Base-by-base conservation (phyloP, 2,888 invertebrate genomes). In the Leucophenga montana region DNA sequence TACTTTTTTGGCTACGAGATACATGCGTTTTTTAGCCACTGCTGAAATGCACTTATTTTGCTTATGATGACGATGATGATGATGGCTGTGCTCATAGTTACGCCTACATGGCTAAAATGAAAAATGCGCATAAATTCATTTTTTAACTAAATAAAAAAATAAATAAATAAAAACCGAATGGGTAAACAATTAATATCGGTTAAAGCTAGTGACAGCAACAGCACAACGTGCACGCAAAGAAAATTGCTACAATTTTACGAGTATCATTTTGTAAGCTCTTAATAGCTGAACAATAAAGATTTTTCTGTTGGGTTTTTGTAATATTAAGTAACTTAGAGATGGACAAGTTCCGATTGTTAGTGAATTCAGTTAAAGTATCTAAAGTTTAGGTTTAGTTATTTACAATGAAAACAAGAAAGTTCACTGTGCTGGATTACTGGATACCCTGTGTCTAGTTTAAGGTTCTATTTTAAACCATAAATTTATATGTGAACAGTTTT, bases 231-330 rank as follows among this genome's bases (percentile, higher is more conserved):
- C 78, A 75, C 73, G 77, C 71, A 64, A 73, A 54, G 66, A 73
- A 78, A 81, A 82, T 79, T 78, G 79, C 75, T 74, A 76, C 75
- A 78, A 78, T 81, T 79, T 78, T 75, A 82, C 73, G 75, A 62
- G 69, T 69, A 70, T 72, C 72, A 72, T 73, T 72, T 72, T 70
- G 70, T 66, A 67, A 72, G 69, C 64, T 44, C 70, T 71, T 70
- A 72, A 61, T 61, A 65, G 61, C 18, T 39, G 66, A 73, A 71
- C 39, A 66, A 56, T 39, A 59, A 61, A 39, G 61, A 27, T 61
- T 61, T n/a, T 39, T 44, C 14, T 54, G 54, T 62, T 53, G 18
- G 48, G 31, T 18, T n/a, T 54, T n/a, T 54, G 54, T 27, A 3
- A 8, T 39, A 39, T 39, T 39, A n/a, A 33, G 16, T 61, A 39